Evolutionary conservation across 2,113 vertebrate genomes (phyloP).

Genomic region (Pangasianodon hypophthalmus): DNA sequence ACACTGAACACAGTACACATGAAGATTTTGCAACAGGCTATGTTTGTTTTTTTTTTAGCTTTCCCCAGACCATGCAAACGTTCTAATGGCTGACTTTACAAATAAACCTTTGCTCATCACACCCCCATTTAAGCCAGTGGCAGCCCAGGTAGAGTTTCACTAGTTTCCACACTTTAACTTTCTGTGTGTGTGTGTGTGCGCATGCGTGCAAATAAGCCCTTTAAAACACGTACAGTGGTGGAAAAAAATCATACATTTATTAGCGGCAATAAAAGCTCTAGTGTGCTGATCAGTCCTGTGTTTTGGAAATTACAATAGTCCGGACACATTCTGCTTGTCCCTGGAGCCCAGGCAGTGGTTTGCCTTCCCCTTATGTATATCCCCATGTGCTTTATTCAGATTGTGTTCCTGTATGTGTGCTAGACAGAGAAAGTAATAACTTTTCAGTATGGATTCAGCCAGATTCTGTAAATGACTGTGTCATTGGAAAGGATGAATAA

Average conservation of each 20-base stretch:
- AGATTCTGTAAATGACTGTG: background rate
- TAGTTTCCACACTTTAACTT: background rate
- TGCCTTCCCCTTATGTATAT: background rate
- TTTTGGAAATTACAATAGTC: background rate
- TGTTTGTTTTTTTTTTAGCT: slow-evolving; percentile 18
- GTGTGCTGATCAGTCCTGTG: too few relatives aligned
- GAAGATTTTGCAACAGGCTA: slow-evolving; percentile 10
- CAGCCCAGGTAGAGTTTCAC: background rate
- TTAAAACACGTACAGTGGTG: background rate
- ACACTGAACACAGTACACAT: slow-evolving; percentile 18
- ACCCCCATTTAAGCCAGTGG: background rate
- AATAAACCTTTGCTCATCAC: slow-evolving; percentile 38
- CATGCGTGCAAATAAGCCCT: background rate
- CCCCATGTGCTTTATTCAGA: background rate
- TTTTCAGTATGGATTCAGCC: background rate
- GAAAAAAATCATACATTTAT: background rate
- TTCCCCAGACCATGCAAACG: slow-evolving; percentile 7
- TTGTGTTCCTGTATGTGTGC: background rate
- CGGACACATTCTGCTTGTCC: background rate
- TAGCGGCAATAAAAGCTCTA: too few relatives aligned
- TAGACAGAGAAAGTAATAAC: background rate
- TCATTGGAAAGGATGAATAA: background rate
- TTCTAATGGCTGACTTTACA: slow-evolving; percentile 18
- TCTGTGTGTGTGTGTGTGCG: slow-evolving; percentile 5
- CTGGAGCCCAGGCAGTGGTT: background rate